These are phyloP conservation scores for Drosophila dives DNA, from an alignment of 2,888 invertebrate genomes.

Conservation along the genomic window DNA sequence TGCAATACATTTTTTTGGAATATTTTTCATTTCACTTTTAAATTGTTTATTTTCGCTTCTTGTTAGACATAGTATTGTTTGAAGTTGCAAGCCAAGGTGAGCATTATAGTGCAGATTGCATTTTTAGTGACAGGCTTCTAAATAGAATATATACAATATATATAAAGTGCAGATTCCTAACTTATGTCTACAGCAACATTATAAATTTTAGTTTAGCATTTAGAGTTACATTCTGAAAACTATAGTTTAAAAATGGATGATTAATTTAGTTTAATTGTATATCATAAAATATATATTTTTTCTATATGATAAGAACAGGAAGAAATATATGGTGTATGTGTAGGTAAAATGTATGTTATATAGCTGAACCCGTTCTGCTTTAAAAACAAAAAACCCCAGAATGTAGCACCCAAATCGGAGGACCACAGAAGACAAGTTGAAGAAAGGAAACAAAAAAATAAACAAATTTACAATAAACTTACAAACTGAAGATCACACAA, in stretches of 20 bases:
- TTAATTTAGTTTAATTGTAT: constrained; percentile 22
- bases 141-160: constrained; percentile 4
- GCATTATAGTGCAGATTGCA: constrained; percentile 47
- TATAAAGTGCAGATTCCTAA: constrained; percentile 58
- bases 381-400: constrained; percentile 30
- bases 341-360: constrained; percentile 15
- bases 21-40: constrained; percentile 42
- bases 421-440: too few relatives aligned
- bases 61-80: constrained; percentile 53
- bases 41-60: constrained; percentile 63
- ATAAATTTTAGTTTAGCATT: constrained; percentile 16
- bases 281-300: constrained; percentile 31
- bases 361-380: constrained; percentile 59
- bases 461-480: constrained; percentile 74
- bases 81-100: constrained; percentile 46
- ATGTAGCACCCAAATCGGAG: too few relatives aligned
- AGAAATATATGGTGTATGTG: constrained; percentile 23
- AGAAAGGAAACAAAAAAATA: constrained; percentile 29
- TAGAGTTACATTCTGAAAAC: constrained; percentile 10
- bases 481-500: constrained; percentile 79
- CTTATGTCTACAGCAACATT: constrained; percentile 51
- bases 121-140: constrained; percentile 57
- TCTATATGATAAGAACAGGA: constrained; percentile 28
- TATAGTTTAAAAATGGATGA: constrained; percentile 8
- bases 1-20: constrained; percentile 10